phyloP scores from a whole-genome alignment of 2,797 vertebrate genomes.

The Diplodus sargus region DNA sequence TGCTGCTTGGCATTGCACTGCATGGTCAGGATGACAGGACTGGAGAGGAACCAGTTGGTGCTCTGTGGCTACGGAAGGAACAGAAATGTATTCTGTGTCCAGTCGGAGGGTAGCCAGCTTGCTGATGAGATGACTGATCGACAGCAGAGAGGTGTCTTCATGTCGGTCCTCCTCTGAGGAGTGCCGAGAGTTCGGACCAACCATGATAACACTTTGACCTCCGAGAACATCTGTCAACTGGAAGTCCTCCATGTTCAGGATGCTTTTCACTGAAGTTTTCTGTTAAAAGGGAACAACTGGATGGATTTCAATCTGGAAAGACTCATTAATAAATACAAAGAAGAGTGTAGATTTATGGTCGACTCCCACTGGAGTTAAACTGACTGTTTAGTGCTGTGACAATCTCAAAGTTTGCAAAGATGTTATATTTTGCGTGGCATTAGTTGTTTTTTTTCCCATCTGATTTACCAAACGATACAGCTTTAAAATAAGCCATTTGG shows the following conservation, averaged over 20 bases:
- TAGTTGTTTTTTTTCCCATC: background rate
- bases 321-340: background rate
- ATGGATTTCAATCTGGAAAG: background rate
- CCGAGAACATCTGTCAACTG: constrained; percentile 29
- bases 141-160: constrained; percentile 14
- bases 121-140: background rate
- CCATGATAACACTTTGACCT: constrained; percentile 38
- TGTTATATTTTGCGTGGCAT: background rate
- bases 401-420: background rate
- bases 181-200: background rate
- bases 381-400: background rate
- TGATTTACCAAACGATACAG: background rate
- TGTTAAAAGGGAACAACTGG: constrained; percentile 27
- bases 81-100: background rate
- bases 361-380: background rate
- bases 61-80: background rate
- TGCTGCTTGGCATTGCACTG: background rate
- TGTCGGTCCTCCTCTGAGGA: background rate
- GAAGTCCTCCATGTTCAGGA: constrained; percentile 65
- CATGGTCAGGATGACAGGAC: constrained; percentile 5
- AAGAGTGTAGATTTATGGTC: background rate
- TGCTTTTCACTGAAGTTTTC: constrained; percentile 24
- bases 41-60: background rate
- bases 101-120: background rate
- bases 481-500: background rate